These are phyloP conservation scores for Sphinx pinastri DNA, from an alignment of 2,888 invertebrate genomes.

Conservation along the genomic window DNA sequence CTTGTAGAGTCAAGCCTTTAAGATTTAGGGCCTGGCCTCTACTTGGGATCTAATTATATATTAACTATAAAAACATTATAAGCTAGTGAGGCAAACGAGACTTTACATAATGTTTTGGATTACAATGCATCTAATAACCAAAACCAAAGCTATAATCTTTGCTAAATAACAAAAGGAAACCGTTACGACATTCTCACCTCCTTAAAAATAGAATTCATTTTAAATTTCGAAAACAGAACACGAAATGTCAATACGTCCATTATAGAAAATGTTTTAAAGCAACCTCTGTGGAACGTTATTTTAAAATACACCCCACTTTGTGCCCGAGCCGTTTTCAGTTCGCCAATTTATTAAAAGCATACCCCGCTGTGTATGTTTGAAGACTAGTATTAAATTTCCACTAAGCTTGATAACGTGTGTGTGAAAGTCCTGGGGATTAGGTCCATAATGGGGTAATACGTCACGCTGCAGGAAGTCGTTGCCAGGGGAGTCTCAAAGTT, in stretches of 20 bases:
- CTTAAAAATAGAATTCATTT: neutral
- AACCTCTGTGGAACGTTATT: neutral
- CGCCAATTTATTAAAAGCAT: slow-evolving; percentile 31
- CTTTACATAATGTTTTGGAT: no score
- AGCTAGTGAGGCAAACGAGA: neutral
- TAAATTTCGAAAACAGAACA: neutral
- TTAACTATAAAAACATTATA: no score
- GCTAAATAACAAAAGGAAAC: neutral
- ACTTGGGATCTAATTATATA: no score
- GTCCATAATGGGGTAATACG: slow-evolving; percentile 70
- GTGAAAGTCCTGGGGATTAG: slow-evolving; percentile 74
- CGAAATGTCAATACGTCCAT: slow-evolving; percentile 17
- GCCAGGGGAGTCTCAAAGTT: slow-evolving; percentile 32
- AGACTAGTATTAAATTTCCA: slow-evolving; percentile 54
- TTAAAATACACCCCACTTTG: slow-evolving; percentile 6
- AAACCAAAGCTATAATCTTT: no score
- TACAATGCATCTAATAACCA: no score
- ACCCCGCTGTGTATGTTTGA: slow-evolving; percentile 54
- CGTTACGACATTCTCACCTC: neutral
- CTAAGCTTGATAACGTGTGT: slow-evolving; percentile 67
- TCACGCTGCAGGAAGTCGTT: slow-evolving; percentile 51
- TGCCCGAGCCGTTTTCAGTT: neutral
- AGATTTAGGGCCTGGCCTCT: no score
- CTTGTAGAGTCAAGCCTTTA: no score
- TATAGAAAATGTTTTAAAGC: neutral